A percentile compares a stretch with the other conserved stretches of the same genome.
Evolutionary conservation across 2,888 invertebrate genomes (phyloP).

Genomic region (Ametastegia equiseti): DNA sequence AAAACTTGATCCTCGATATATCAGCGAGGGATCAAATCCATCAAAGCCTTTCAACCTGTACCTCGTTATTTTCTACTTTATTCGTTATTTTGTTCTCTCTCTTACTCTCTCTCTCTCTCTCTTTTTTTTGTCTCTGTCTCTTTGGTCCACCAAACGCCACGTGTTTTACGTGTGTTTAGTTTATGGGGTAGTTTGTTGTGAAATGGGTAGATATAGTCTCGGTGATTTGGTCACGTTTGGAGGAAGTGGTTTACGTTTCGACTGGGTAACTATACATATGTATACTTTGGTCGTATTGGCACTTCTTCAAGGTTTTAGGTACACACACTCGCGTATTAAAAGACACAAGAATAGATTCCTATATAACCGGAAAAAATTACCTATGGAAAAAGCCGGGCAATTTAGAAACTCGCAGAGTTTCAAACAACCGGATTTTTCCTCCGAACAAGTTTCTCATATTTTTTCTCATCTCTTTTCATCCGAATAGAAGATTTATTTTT

Average conservation of each 20-base stretch:
- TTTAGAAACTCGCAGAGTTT: too few species aligned
- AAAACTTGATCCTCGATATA: background rate
- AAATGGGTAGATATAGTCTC: background rate
- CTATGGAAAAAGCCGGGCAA: too few species aligned
- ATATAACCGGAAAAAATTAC: too few species aligned
- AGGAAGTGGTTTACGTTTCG: constrained; percentile 18
- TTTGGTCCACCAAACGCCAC: background rate
- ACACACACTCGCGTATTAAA: background rate
- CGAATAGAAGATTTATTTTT: too few species aligned
- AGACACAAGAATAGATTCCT: background rate
- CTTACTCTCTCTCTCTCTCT: too few species aligned
- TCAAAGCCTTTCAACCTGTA: background rate
- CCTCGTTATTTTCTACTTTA: background rate
- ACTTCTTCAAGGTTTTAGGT: constrained; percentile 21
- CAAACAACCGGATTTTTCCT: too few species aligned
- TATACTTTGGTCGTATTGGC: constrained; percentile 24
- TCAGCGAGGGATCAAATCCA: background rate
- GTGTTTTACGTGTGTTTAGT: background rate
- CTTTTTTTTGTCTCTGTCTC: background rate
- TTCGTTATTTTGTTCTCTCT: background rate
- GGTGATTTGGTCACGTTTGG: background rate
- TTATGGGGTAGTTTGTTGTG: background rate
- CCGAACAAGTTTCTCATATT: too few species aligned
- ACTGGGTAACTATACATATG: too few species aligned
- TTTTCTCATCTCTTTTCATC: too few species aligned